Percentiles rank a stretch among this genome's conserved stretches.
Conservation (phyloP, 37 sponge, comb jelly and placozoan genomes). For the Beroe forskalii region DNA sequence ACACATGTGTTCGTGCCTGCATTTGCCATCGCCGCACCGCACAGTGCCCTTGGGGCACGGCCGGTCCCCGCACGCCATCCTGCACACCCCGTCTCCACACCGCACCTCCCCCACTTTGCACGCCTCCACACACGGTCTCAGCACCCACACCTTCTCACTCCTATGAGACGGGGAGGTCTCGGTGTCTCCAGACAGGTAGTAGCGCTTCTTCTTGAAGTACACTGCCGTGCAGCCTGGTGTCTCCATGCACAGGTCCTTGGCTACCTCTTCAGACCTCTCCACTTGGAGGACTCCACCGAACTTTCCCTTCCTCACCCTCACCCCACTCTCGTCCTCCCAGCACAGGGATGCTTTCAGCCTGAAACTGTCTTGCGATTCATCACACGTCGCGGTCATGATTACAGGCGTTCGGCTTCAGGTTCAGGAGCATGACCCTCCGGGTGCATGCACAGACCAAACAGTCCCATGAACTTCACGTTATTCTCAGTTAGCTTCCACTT, state of each 20-base stretch:
- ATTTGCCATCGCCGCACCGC: no score
- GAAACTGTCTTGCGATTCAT: background rate
- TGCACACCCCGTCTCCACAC: slow-evolving; percentile 11
- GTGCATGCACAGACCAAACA: no score
- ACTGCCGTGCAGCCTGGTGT: background rate
- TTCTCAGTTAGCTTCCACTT: no score
- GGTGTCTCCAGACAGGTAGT: background rate
- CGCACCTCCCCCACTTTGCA: background rate
- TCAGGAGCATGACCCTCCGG: no score
- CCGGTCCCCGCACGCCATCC: no score
- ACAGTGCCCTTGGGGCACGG: no score
- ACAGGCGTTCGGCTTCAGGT: no score
- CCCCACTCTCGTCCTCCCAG: slow-evolving; percentile 15
- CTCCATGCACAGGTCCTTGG: slow-evolving; percentile 31
- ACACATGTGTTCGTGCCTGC: no score
- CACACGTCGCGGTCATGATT: no score
- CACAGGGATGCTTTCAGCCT: background rate
- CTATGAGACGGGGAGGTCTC: background rate
- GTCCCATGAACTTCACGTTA: no score
- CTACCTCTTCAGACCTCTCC: background rate
- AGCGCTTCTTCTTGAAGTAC: background rate
- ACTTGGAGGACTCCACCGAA: no score
- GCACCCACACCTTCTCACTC: background rate
- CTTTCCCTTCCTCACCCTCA: background rate
- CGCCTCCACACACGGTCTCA: background rate